Conservation (phyloP, 2,888 invertebrate genomes). For the Strigamia crassipes region DNA sequence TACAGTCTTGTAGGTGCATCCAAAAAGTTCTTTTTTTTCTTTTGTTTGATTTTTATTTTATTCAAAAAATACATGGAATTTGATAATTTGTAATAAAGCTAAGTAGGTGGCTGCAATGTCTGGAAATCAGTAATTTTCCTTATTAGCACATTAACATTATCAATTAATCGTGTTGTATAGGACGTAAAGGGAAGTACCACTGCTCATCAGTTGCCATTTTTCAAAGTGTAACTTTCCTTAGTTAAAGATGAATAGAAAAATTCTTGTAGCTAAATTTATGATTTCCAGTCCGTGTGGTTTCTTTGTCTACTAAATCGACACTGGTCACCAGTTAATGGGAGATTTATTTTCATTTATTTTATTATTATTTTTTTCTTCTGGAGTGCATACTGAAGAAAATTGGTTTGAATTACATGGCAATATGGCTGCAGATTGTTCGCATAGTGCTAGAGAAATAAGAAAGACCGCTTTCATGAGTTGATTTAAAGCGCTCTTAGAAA, state of each 20-base stretch:
- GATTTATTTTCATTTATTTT: background rate
- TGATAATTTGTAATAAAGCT: conserved; percentile 4
- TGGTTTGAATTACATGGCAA: background rate
- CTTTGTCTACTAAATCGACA: background rate
- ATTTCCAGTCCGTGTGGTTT: conserved; percentile 16
- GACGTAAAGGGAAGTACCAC: background rate
- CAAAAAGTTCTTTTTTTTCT: background rate
- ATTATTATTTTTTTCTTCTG: background rate
- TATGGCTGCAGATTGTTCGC: background rate
- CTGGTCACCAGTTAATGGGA: background rate
- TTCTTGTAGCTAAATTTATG: background rate
- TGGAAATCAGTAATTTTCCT: conserved; percentile 21
- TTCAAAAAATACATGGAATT: background rate
- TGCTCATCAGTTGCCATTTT: background rate
- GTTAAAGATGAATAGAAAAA: background rate
- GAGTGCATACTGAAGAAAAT: background rate
- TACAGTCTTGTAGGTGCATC: conserved; percentile 23
- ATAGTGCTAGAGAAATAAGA: no score
- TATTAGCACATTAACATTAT: background rate
- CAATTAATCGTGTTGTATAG: background rate
- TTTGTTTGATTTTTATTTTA: background rate
- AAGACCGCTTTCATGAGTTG: background rate
- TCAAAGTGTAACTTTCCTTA: background rate
- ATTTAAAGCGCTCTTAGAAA: background rate
- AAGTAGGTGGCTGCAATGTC: conserved; percentile 2